phyloP scores from a whole-genome alignment of 2,113 vertebrate genomes.

The Trichechus manatus region DNA sequence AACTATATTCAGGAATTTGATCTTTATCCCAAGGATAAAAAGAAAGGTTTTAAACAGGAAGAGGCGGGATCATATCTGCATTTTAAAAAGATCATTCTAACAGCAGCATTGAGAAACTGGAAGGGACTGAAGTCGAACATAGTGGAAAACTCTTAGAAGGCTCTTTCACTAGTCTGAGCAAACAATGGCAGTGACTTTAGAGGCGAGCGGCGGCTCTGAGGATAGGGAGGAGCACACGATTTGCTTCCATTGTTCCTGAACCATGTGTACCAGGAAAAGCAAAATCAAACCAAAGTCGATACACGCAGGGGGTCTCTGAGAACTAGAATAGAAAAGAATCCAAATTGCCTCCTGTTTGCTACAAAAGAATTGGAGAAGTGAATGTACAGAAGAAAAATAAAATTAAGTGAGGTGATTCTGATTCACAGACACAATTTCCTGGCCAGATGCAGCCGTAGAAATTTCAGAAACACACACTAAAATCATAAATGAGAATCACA shows the following conservation, averaged over 20 bases:
- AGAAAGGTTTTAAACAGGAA: slow-evolving; percentile 27
- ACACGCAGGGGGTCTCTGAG: background rate
- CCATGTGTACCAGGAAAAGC: background rate
- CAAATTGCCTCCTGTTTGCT: slow-evolving; percentile 57
- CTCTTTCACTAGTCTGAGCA: background rate
- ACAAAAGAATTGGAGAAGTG: slow-evolving; percentile 57
- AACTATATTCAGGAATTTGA: background rate
- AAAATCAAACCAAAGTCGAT: slow-evolving; percentile 59
- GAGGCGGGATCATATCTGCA: background rate
- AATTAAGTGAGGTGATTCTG: slow-evolving; percentile 73
- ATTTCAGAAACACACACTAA: slow-evolving; percentile 73
- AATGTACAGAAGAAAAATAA: slow-evolving; percentile 72
- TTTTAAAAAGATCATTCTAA: slow-evolving; percentile 53
- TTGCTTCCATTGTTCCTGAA: slow-evolving; percentile 35
- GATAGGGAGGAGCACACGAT: background rate
- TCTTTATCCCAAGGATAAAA: slow-evolving; percentile 45
- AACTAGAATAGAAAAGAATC: slow-evolving; percentile 51
- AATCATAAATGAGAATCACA: slow-evolving; percentile 83
- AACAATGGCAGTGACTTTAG: background rate
- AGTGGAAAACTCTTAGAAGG: background rate
- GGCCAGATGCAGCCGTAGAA: slow-evolving; percentile 77
- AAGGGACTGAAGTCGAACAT: background rate
- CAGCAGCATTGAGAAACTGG: background rate
- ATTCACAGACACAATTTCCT: slow-evolving; percentile 77
- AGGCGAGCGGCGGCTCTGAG: background rate